These are phyloP conservation scores for Netelia virgata DNA, from an alignment of 2,888 invertebrate species.

Conservation along the genomic window DNA sequence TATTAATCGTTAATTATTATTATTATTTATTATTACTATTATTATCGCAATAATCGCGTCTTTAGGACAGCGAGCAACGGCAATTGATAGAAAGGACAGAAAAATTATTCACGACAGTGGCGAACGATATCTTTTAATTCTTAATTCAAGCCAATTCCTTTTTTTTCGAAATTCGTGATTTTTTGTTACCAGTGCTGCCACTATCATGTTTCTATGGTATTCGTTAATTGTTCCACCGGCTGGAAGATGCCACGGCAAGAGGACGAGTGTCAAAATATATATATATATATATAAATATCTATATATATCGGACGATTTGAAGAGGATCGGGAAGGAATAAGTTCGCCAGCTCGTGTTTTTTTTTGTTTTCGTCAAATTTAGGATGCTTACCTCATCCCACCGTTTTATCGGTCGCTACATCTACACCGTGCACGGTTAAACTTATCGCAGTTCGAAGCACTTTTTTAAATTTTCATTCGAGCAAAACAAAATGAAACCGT, in stretches of 20 bases:
- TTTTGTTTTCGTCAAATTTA: constrained; percentile 1
- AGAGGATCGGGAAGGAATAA: constrained; percentile 36
- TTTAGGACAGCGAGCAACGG: constrained; percentile 18
- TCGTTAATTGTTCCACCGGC: constrained; percentile 31
- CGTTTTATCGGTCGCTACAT: constrained; percentile 16
- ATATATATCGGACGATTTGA: constrained; percentile 37
- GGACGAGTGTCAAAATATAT: constrained; percentile 55
- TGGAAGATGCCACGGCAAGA: constrained; percentile 56
- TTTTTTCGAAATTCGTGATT: constrained; percentile 2
- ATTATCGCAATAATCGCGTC: constrained; percentile 43
- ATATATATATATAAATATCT: constrained; percentile 13
- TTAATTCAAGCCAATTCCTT: background rate
- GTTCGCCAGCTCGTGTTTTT: constrained; percentile 39
- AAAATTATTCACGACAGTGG: constrained; percentile 18
- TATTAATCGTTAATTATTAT: constrained; percentile 39
- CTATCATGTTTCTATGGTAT: background rate
- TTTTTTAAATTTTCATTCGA: background rate
- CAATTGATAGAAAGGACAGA: constrained; percentile 27
- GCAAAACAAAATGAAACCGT: background rate
- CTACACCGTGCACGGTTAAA: constrained; percentile 4
- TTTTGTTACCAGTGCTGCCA: constrained; percentile 6
- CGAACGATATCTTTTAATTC: background rate
- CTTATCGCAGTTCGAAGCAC: constrained; percentile 27
- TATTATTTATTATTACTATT: constrained; percentile 42
- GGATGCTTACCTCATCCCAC: constrained; percentile 53